These are phyloP conservation scores for Pantala flavescens DNA, from an alignment of 1,140 invertebrate genomes.

Conservation along the genomic window DNA sequence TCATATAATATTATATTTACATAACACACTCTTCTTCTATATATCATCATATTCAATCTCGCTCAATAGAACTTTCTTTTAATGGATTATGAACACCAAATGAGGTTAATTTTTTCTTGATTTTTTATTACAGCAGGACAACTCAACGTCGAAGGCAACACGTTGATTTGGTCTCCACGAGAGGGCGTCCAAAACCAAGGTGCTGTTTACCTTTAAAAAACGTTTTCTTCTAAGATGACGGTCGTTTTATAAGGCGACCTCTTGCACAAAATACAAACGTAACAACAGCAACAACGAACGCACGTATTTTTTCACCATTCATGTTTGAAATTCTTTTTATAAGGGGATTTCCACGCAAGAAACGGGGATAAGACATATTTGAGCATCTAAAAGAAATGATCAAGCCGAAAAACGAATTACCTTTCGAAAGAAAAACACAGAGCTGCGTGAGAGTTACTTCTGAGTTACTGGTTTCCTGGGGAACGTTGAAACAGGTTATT, in stretches of 20 bases:
- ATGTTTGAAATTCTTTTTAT: background rate
- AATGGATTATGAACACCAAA: conserved; percentile 3
- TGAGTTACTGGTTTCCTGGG: background rate
- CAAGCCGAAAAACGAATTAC: background rate
- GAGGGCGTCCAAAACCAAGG: background rate
- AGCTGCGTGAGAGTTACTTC: background rate
- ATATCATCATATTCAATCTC: background rate
- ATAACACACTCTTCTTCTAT: conserved; percentile 1
- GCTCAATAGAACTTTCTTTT: background rate
- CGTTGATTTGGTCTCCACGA: background rate
- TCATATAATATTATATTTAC: background rate
- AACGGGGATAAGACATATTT: background rate
- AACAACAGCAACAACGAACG: conserved; percentile 9
- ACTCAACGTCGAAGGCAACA: background rate
- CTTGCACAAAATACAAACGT: conserved; percentile 5
- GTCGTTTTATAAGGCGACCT: background rate
- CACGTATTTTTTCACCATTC: background rate
- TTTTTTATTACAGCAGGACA: background rate
- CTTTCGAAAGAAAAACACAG: background rate
- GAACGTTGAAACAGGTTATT: background rate
- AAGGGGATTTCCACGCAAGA: background rate
- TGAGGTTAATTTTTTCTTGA: background rate
- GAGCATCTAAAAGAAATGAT: too few species aligned
- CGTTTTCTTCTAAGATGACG: background rate
- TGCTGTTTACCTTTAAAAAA: background rate